Conservation (phyloP, 2,888 invertebrate species). For the Hydrotaea diabolus region DNA sequence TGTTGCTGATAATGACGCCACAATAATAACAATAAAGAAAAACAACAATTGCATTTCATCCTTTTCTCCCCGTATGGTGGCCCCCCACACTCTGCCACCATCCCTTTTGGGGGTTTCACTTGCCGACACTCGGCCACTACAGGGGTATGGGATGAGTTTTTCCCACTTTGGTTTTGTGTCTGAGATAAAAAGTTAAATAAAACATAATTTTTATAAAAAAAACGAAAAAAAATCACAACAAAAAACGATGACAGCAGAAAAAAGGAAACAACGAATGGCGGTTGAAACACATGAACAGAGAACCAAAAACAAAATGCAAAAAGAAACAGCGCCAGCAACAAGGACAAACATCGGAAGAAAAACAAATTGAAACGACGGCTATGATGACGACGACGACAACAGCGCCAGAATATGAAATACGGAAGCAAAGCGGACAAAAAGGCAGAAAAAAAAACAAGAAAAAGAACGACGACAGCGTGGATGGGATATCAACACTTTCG, state of each 20-base stretch:
- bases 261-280: constrained; percentile 29
- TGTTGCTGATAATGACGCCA: constrained; percentile 68
- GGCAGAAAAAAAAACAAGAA: not conserved
- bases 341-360: constrained; percentile 41
- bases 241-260: not conserved
- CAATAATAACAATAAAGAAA: constrained; percentile 65
- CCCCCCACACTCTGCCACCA: not conserved
- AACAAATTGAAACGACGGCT: not conserved
- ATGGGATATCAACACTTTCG: not conserved
- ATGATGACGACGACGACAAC: constrained; percentile 18
- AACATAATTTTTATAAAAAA: constrained; percentile 12
- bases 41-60: constrained; percentile 8
- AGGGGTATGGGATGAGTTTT: constrained; percentile 5
- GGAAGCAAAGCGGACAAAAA: not conserved
- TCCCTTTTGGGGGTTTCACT: not conserved
- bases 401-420: not conserved
- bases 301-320: not conserved
- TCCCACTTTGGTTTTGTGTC: not conserved
- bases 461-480: not conserved
- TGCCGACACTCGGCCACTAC: not conserved
- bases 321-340: not conserved
- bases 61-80: not conserved
- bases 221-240: constrained; percentile 12
- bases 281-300: not conserved
- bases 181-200: constrained; percentile 17